Conservation (phyloP, 1,140 invertebrate genomes). For the Danaus melanippus region DNA sequence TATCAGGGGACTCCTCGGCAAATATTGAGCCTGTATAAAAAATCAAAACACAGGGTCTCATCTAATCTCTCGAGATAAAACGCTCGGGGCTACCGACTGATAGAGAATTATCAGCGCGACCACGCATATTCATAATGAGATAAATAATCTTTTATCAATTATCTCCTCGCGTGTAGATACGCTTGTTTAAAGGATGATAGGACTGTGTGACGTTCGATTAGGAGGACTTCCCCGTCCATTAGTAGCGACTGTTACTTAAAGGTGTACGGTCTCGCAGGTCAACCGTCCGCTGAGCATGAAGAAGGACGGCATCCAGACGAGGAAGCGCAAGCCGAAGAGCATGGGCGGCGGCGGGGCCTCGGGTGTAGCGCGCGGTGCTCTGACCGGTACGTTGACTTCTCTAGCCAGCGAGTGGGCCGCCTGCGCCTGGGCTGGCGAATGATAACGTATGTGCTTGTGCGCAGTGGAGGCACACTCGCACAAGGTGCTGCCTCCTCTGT, state of each 20-base stretch:
- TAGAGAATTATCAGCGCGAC: conserved; percentile 68
- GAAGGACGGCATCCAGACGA: conserved; percentile 94
- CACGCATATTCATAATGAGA: conserved; percentile 71
- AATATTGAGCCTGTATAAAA: conserved; percentile 66
- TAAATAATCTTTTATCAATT: conserved; percentile 73
- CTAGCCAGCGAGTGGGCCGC: background rate
- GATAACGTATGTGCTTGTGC: conserved; percentile 40
- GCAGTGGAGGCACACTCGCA: conserved; percentile 57
- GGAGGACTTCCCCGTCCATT: conserved; percentile 50
- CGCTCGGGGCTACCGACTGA: conserved; percentile 67
- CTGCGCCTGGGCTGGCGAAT: conserved; percentile 4
- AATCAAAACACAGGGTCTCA: conserved; percentile 70
- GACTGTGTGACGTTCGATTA: conserved; percentile 53
- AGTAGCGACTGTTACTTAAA: conserved; percentile 5
- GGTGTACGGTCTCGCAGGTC: conserved; percentile 72
- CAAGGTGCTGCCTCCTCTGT: conserved; percentile 63
- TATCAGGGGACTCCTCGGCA: conserved; percentile 70
- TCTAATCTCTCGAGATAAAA: conserved; percentile 70
- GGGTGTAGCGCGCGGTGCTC: conserved; percentile 35
- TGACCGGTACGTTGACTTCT: conserved; percentile 39
- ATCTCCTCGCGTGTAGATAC: conserved; percentile 65
- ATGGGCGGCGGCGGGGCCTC: conserved; percentile 59
- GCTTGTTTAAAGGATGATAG: conserved; percentile 70
- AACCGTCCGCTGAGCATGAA: conserved; percentile 94
- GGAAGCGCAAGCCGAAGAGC: conserved; percentile 90